Base-by-base conservation (phyloP, 1,140 invertebrate genomes). In the Oryzaephilus surinamensis region DNA sequence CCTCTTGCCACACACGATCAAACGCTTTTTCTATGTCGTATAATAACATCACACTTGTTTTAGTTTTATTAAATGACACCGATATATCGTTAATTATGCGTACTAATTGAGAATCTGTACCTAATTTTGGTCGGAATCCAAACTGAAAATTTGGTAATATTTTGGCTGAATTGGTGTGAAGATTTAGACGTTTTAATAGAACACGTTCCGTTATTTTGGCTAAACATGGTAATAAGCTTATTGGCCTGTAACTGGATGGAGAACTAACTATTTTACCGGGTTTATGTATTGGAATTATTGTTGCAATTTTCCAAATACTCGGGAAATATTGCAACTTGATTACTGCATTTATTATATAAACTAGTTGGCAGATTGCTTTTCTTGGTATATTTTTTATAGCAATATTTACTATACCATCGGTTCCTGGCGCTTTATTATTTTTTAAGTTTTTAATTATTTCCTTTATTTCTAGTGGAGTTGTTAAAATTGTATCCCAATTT, bases 11-110 rank as follows among this genome's bases (percentile, higher is more conserved):
- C 4, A 60, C 53, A 1, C 40, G 45, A 28, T 62, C 55, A 24
- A 60, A 62, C 1, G 53, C 53, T 21, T 55, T 54, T 41, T 59
- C 51, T 1, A 61, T 54, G 43, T 64, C 61, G 1, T 61, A 31
- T 15, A 55, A 42, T 1, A 50, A 27, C 8, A 46, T 26, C 3
- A 36, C 51, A 4, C 58, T 60, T 10, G 29, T 37, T 32, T 38
- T 54, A 11, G 48, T 47, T 11, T 33, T 35, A 11, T 54, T 55
- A 16, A 50, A 50, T 4, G 40, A 33, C 3, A 11, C 17, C 4
- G 40, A 43, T 0, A 66, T 55, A 21, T 53, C 37, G 17, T 58
- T 33, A 2, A 20, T 15, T n/a, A 45, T 44, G 26, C 43, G 5
- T 5, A 44, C 1, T 3, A 43, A n/a, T 24, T 45, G 43, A 12